Evolutionary conservation across 2,797 vertebrate species (phyloP), one percentile per base, ranked within the genome.

Genomic region (Protosalanx chinensis): DNA sequence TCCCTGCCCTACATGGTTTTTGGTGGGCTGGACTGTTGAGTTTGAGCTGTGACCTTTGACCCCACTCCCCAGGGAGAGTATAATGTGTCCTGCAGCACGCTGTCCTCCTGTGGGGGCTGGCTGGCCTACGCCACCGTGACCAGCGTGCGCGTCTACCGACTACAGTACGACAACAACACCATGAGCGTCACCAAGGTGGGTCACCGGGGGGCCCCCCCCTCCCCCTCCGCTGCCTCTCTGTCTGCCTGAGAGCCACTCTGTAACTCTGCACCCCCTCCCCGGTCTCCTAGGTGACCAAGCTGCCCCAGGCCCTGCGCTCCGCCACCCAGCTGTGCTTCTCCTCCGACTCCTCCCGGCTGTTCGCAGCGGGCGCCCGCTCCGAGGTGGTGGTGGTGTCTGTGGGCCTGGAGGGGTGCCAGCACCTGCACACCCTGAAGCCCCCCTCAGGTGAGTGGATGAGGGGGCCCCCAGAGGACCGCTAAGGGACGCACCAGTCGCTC

Each of bases 91-190:
- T 95, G 94, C 90, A 96, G 97, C 70, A 88, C 93, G 0, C 1
- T 99, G 73, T 98, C 97, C 0, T 91, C 92, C 0, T 98, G 95
- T 4, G 97, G 96, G 67, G 85, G 86, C 51, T 99, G 97, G 97
- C 51, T 98, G 0, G 89, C 90, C 0, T 98, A 94, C 79, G 92
- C 94, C 16, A 96, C 94, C 0, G 80, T 91, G 3, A 93, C 93
- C 71, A 85, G 83, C 4, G 86, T 98, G 64, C 94, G 92, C 41
- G 92, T 99, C 23, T 95, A 95, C 90, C 91, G 79, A 0, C 58
- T 97, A 75, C 87, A 77, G 65, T 84, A 89, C 0, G 73, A 91
- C 56, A 82, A 79, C 1, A 86, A 91, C 73, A 76, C 74, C 15
- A 6, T 97, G 83, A 90, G 87, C 73, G 76, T 99, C 79, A 85